Conservation (phyloP, 2,888 invertebrate species). For the Pandemis cinnamomeana region DNA sequence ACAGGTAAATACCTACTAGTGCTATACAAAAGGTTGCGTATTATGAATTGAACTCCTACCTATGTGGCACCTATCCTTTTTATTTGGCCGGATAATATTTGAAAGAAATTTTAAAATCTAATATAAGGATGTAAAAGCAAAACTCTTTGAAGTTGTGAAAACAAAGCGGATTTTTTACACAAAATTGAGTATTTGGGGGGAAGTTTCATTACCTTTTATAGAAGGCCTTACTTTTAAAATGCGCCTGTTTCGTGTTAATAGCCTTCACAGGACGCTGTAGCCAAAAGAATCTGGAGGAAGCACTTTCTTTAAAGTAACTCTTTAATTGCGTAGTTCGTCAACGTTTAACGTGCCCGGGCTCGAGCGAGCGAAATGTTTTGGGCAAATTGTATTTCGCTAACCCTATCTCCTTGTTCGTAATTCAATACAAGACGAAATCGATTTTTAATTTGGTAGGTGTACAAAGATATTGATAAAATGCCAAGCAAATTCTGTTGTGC, state of each 20-base stretch:
- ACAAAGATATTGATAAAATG: not conserved
- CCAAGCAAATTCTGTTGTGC: not conserved
- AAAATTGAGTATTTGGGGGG: constrained; percentile 5
- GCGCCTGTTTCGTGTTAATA: constrained; percentile 21
- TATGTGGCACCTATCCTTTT: no score
- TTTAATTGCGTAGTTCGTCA: constrained; percentile 37
- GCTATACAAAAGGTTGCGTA: no score
- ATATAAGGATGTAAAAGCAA: not conserved
- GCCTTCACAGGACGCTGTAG: constrained; percentile 12
- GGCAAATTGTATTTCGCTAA: constrained; percentile 27
- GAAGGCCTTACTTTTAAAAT: constrained; percentile 27
- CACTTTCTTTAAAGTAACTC: constrained; percentile 29
- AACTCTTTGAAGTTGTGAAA: not conserved
- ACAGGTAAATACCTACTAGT: no score
- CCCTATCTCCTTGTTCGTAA: constrained; percentile 22
- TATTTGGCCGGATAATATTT: no score
- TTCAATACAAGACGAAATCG: constrained; percentile 22
- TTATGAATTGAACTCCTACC: no score
- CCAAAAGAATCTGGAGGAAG: constrained; percentile 5
- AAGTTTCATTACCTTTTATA: constrained; percentile 11
- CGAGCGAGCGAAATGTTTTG: constrained; percentile 14
- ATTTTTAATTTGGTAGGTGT: constrained; percentile 17
- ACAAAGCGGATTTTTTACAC: not conserved
- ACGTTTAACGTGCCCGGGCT: constrained; percentile 18
- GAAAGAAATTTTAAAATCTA: not conserved